phyloP scores from a whole-genome alignment of 2,888 invertebrate species.

The Coecobrya sp. region DNA sequence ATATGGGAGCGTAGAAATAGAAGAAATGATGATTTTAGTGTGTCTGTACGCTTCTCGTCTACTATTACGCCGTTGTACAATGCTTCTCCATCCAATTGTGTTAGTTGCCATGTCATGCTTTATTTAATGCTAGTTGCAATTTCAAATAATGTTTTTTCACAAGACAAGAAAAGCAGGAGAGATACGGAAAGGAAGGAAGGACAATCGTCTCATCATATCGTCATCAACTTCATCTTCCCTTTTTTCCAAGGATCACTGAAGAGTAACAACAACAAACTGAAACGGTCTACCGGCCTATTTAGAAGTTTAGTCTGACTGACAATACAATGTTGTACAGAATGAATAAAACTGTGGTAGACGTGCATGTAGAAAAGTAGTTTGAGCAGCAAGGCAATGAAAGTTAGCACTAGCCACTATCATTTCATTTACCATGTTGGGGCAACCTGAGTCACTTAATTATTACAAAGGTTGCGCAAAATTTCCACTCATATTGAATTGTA shows the following conservation, averaged over 20 bases:
- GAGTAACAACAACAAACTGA: neutral
- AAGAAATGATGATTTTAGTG: neutral
- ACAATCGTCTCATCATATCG: constrained; percentile 15
- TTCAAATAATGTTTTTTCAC: constrained; percentile 42
- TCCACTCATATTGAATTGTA: no score
- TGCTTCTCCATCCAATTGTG: constrained; percentile 30
- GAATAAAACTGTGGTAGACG: no score
- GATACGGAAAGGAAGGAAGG: neutral
- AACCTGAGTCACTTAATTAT: no score
- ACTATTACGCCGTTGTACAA: neutral
- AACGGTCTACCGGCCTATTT: neutral
- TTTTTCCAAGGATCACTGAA: constrained; percentile 12
- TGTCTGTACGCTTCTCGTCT: neutral
- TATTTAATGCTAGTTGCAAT: constrained; percentile 48
- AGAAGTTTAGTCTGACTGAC: neutral
- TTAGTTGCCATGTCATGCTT: constrained; percentile 61
- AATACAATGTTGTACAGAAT: no score
- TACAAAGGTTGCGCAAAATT: no score
- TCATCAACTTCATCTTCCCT: constrained; percentile 20
- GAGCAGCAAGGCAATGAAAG: no score
- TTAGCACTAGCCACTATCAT: no score
- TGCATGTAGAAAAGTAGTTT: no score
- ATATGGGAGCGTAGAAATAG: neutral
- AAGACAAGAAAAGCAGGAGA: constrained; percentile 43
- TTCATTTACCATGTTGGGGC: no score